Conservation (phyloP, 2,888 invertebrate genomes). For the Cataglyphis cursor region DNA sequence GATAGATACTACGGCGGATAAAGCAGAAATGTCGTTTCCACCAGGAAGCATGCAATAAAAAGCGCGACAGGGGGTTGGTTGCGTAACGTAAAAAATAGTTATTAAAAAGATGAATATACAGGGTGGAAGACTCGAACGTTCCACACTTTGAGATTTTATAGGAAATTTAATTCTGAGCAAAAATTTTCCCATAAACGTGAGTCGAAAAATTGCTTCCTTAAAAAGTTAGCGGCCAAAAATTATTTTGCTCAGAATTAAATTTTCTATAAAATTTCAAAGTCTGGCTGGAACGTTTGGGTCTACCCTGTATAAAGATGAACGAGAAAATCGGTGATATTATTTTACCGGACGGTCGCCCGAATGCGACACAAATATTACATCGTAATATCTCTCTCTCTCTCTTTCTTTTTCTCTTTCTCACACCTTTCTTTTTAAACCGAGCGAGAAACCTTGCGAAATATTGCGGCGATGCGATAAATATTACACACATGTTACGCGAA, state of each 20-base stretch:
- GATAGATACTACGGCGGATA: conserved; percentile 42
- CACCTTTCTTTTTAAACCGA: neutral
- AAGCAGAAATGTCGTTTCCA: conserved; percentile 18
- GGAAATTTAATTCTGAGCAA: too few relatives aligned
- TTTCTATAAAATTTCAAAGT: too few relatives aligned
- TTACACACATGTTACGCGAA: neutral
- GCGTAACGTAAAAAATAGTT: neutral
- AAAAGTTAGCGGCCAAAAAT: too few relatives aligned
- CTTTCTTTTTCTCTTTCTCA: too few relatives aligned
- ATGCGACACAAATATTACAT: conserved; percentile 26
- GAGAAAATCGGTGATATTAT: neutral
- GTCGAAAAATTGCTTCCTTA: too few relatives aligned
- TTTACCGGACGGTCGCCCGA: neutral
- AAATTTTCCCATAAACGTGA: too few relatives aligned
- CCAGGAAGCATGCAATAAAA: conserved; percentile 36
- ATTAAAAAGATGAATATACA: conserved; percentile 1
- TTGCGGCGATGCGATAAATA: conserved; percentile 22
- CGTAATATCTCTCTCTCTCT: neutral
- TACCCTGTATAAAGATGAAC: conserved; percentile 5
- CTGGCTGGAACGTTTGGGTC: too few relatives aligned
- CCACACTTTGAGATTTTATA: too few relatives aligned
- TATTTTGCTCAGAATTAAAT: too few relatives aligned
- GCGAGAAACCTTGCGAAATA: conserved; percentile 1
- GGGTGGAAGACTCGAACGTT: too few relatives aligned
- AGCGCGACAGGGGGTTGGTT: conserved; percentile 1